These are phyloP conservation scores for Sciaenops ocellatus DNA, from an alignment of 2,797 vertebrate species.

Conservation along the genomic window DNA sequence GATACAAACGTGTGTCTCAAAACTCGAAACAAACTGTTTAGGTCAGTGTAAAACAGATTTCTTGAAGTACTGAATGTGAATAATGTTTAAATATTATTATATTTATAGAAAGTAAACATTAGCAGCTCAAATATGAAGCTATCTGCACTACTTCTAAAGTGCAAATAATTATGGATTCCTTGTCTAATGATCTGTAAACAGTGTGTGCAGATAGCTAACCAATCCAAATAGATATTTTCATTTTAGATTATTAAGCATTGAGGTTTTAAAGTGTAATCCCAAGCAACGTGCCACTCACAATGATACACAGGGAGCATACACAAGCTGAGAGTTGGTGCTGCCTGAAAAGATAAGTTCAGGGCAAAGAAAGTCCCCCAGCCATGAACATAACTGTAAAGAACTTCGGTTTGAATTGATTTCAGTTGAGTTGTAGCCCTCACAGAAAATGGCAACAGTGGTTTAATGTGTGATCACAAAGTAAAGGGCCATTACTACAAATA, in stretches of 20 bases:
- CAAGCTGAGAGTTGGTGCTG: neutral
- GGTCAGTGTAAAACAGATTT: slow-evolving; percentile 7
- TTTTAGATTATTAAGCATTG: neutral
- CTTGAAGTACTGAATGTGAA: neutral
- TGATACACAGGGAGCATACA: neutral
- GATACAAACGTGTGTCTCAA: neutral
- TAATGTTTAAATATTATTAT: neutral
- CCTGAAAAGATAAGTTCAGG: neutral
- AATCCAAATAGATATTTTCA: neutral
- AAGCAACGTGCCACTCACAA: neutral
- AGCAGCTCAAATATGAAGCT: neutral
- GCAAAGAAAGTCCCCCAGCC: neutral
- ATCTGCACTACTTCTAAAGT: slow-evolving; percentile 24
- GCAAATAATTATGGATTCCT: slow-evolving; percentile 3
- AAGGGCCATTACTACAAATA: neutral
- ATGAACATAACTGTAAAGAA: neutral
- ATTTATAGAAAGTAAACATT: slow-evolving; percentile 3
- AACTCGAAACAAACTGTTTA: neutral
- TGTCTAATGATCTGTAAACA: neutral
- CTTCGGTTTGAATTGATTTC: neutral
- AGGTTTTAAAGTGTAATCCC: neutral
- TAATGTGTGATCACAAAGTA: neutral
- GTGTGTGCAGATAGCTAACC: neutral
- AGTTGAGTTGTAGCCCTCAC: neutral
- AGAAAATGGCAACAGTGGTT: neutral